Base-by-base conservation (phyloP, 2,113 vertebrate species). In the Shinisaurus crocodilurus region DNA sequence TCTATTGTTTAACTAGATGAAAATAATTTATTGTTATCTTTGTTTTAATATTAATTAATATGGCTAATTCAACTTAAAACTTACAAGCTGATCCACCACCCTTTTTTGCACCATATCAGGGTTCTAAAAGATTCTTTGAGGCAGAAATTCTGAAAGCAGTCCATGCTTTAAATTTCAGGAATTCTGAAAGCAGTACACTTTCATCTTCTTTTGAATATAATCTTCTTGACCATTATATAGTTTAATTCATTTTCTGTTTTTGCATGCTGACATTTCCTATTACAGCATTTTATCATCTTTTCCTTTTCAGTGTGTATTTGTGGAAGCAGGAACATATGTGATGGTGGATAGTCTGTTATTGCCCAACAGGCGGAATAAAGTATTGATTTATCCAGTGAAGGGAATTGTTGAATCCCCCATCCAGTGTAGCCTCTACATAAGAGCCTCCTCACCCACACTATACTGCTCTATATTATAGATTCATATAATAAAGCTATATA, bases 31-130 rank as follows among this genome's bases (percentile, higher is more conserved):
- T 57, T 94, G 67, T 88, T 96, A 92, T 90, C 89, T 88, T 95
- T 94, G 88, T 91, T 95, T 94, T 94, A 95, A 32, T 43, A 84
- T 95, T 93, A 95, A 93, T 96, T 96, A 94, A 95, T 94, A 88
- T 90, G 57, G 86, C 89, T 94, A 93, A 94, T 94, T 95, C 90
- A 88, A 92, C 75, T 88, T 88, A 92, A 92, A 91, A 92, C 45
- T 89, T 82, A 84, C 74, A 94, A 81, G 74, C 88, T 72, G 81
- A 32, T 89, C 37, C 86, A 57, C 45, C 75, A 67, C 16, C 0
- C 29, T 6, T 27, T 94, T 3, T 69, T 87, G 32, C 88, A 79
- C 85, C 90, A 48, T 80, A 57, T 95, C 37, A 57, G 8, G 48
- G 18, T 92, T 18, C 34, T 77, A 65, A 89, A 40, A 86, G 74